Evolutionary conservation across 2,797 vertebrate genomes (phyloP), one percentile per base, ranked within the genome.

Genomic region (Pempheris klunzingeri): DNA sequence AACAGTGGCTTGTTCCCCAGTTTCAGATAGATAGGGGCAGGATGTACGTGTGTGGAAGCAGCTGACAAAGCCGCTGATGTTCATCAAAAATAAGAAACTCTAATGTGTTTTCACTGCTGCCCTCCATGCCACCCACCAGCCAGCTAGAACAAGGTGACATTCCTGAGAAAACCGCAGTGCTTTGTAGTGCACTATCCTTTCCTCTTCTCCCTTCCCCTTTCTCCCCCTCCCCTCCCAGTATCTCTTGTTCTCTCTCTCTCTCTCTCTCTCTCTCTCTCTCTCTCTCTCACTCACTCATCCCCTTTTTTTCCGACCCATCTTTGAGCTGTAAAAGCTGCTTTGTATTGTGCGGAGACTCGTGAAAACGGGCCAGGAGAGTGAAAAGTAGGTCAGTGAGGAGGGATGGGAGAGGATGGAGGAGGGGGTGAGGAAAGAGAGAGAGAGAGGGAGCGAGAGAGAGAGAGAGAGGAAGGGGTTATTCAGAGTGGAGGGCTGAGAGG

Each of bases 361-460:
- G 84, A 91, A 93, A 94, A 90, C 81, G 78, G 93, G 90, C 90
- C 90, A 92, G 83, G 75, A 80, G 87, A 87, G 85, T 83, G n/a
- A 86, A 93, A 95, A 95, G 92, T 95, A 95, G 95, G 95, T 94
- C 94, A 94, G 67, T 38, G 85, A 88, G 85, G 86, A 91, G 64
- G 83, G 74, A 83, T 63, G 74, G 88, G 86, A 86, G 82, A 81
- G 74, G 73, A 77, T 58, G 52, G 77, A 69, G 67, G 77, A 77
- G 82, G 70, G 70, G 74, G 77, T 68, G 84, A 86, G 72, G 77
- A 77, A 59, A 54, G 60, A 70, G 72, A 62, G 75, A 73, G 67
- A 24, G 52, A 63, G 24, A 36, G 54, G 32, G 77, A 49, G 65
- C 18, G 50, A 60, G 74, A 57, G 71, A 64, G 43, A 61, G 76